A percentile compares a stretch with the other conserved stretches of the same genome.
These are phyloP conservation scores for Tauraco erythrolophus DNA, from an alignment of 2,113 vertebrate genomes.

Conservation along the genomic window DNA sequence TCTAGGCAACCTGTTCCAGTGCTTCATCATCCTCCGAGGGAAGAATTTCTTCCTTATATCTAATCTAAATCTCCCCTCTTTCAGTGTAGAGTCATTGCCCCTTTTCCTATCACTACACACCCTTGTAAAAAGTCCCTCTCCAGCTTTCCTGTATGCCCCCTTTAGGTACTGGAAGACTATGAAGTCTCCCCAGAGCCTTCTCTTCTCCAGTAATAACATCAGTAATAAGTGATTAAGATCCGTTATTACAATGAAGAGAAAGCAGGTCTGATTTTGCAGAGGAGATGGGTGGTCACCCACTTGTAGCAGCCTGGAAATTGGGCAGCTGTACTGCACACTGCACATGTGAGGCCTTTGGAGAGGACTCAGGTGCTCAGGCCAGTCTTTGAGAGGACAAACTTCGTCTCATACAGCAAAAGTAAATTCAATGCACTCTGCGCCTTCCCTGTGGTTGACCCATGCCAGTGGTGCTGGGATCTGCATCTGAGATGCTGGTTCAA, in stretches of 20 bases:
- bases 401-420: neutral
- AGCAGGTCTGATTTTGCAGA: neutral
- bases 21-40: no score
- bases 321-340: neutral
- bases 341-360: neutral
- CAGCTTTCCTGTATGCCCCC: no score
- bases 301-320: neutral
- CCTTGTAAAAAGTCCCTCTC: no score
- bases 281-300: neutral
- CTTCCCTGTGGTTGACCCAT: neutral
- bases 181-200: no score
- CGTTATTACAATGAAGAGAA: neutral
- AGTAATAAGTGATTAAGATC: neutral
- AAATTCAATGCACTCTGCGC: neutral
- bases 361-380: neutral
- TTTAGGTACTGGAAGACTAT: no score
- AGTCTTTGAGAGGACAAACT: neutral
- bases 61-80: no score
- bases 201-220: neutral
- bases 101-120: no score
- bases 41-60: no score
- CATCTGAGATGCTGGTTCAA: neutral
- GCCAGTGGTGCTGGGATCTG: neutral
- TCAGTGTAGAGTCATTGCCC: no score
- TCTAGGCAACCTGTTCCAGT: no score